These are phyloP conservation scores for Uria aalge DNA, from an alignment of 2,113 vertebrate species.

Conservation along the genomic window DNA sequence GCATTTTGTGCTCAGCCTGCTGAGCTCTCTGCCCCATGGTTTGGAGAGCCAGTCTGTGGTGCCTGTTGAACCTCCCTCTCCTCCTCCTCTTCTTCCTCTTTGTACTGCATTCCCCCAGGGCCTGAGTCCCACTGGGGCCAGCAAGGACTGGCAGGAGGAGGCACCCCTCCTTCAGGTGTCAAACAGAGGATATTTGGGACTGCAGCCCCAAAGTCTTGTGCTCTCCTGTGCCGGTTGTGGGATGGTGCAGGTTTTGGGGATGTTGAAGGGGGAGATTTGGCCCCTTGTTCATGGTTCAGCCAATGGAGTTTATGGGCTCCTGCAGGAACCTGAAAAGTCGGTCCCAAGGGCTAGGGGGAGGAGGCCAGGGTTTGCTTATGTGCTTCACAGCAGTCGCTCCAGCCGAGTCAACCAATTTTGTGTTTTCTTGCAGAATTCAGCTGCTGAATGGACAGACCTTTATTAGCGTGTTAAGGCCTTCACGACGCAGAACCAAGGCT, in stretches of 20 bases:
- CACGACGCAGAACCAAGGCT: neutral
- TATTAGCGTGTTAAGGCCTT: neutral
- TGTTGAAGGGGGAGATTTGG: neutral
- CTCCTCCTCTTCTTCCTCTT: neutral
- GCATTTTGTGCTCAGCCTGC: neutral
- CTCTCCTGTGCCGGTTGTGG: neutral
- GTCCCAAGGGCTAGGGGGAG: neutral
- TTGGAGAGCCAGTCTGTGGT: neutral
- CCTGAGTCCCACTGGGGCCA: neutral
- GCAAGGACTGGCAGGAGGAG: neutral
- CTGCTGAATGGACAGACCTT: neutral
- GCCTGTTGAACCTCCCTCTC: neutral
- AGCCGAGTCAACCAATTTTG: neutral
- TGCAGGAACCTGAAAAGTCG: neutral
- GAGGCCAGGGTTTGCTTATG: neutral
- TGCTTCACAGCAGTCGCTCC: neutral
- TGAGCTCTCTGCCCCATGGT: neutral
- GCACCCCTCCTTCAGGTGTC: neutral
- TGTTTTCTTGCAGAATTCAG: neutral
- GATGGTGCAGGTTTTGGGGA: neutral
- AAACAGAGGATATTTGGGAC: neutral
- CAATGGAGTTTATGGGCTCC: neutral
- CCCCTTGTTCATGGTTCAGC: neutral
- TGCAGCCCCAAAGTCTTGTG: neutral
- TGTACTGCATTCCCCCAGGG: neutral